A percentile compares a stretch with the other conserved stretches of the same genome.
Evolutionary conservation across 2,888 invertebrate species (phyloP).

Genomic region (Ectemnius cavifrons): DNA sequence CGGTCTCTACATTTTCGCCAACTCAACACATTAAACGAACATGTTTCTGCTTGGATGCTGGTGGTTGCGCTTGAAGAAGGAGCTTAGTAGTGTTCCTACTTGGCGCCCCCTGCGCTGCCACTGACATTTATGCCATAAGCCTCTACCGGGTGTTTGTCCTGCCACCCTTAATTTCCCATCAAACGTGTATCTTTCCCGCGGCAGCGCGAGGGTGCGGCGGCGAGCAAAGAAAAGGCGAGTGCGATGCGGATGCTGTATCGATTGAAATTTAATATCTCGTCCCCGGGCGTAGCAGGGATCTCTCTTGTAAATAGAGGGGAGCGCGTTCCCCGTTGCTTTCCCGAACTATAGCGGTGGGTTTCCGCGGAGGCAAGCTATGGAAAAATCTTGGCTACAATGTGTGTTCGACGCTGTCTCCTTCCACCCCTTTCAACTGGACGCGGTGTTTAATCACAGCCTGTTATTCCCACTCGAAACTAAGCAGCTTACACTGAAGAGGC

Average conservation of each 20-base stretch:
- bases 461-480: no score
- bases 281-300: slow-evolving; percentile 59
- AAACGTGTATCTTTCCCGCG: slow-evolving; percentile 60
- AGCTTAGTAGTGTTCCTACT: no score
- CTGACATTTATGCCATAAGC: slow-evolving; percentile 20
- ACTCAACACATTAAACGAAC: no score
- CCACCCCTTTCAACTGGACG: no score
- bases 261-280: slow-evolving; percentile 76
- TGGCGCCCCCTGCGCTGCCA: no score
- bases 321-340: slow-evolving; percentile 38
- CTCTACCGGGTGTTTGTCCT: slow-evolving; percentile 51
- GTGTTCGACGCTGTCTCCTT: no score
- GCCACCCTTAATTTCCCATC: slow-evolving; percentile 64
- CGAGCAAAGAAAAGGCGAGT: slow-evolving; percentile 61
- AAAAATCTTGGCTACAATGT: neutral
- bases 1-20: no score
- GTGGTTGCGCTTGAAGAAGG: no score
- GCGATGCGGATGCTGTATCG: slow-evolving; percentile 67
- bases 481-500: no score
- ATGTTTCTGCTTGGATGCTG: no score
- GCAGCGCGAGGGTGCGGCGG: slow-evolving; percentile 46
- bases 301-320: slow-evolving; percentile 72
- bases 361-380: slow-evolving; percentile 28
- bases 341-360: slow-evolving; percentile 39
- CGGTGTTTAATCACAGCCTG: no score